A percentile compares a stretch with the other conserved stretches of the same genome.
These are phyloP conservation scores for Palythoa grandiflora DNA, from an alignment of 92 coral and sea anemone genomes.

Conservation along the genomic window DNA sequence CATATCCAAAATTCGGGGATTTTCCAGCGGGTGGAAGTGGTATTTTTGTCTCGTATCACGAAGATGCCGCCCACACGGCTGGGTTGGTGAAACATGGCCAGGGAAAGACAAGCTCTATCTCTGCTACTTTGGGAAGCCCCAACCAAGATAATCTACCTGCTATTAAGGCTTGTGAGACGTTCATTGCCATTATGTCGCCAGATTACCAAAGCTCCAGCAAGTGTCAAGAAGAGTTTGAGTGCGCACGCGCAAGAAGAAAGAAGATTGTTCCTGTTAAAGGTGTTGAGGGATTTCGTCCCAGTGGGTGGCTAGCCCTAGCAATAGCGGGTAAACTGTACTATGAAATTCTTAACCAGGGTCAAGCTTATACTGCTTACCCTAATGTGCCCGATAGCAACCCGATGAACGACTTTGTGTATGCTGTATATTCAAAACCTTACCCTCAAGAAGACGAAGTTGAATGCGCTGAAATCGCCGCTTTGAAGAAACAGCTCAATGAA, in stretches of 20 bases:
- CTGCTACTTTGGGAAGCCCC: constrained; percentile 66
- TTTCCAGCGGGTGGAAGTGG: constrained; percentile 54
- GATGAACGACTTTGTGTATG: constrained; percentile 83
- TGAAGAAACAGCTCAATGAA: constrained; percentile 68
- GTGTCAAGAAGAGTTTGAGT: constrained; percentile 76
- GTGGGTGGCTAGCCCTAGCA: constrained; percentile 81
- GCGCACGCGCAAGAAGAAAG: constrained; percentile 71
- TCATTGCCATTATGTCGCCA: constrained; percentile 73
- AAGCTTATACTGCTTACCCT: constrained; percentile 67
- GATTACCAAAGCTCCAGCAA: constrained; percentile 66
- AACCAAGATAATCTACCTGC: constrained; percentile 37
- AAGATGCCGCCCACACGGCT: constrained; percentile 69
- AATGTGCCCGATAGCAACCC: constrained; percentile 79
- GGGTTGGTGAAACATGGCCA: constrained; percentile 55
- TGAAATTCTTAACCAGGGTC: constrained; percentile 58
- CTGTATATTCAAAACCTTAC: constrained; percentile 68
- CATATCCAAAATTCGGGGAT: constrained; percentile 46
- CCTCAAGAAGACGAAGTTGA: constrained; percentile 77
- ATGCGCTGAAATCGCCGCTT: constrained; percentile 68
- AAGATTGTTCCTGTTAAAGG: constrained; percentile 82
- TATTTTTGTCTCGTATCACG: constrained; percentile 70
- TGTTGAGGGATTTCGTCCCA: constrained; percentile 65
- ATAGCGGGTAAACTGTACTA: constrained; percentile 84
- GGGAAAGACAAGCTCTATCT: constrained; percentile 60
- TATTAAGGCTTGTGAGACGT: constrained; percentile 70